Evolutionary conservation across 23 tunicate genomes (phyloP).

Genomic region (Diplosoma virens): DNA sequence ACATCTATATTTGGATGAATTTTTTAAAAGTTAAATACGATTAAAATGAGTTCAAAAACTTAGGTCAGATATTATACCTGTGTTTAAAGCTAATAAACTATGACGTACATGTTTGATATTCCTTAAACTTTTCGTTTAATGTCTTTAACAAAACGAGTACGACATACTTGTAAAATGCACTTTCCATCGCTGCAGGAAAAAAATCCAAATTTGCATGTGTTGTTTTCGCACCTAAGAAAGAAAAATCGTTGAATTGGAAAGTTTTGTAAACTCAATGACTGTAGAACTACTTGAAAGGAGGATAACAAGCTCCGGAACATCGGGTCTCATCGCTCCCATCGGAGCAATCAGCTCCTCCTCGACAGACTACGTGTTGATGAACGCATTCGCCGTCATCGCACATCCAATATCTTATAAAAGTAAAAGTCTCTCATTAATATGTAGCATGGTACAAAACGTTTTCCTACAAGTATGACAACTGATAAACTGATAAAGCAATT

Average conservation of each 20-base stretch:
- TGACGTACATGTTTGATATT: too few species aligned
- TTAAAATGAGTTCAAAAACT: too few species aligned
- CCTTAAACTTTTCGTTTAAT: too few species aligned
- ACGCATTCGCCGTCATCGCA: conserved; percentile 58
- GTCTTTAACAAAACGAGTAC: too few species aligned
- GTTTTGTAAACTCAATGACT: neutral
- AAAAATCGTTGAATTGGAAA: neutral
- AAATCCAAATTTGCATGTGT: conserved; percentile 30
- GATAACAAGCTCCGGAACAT: conserved; percentile 48
- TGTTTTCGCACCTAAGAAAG: conserved; percentile 37
- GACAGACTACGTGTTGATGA: conserved; percentile 33
- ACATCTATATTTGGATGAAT: too few species aligned
- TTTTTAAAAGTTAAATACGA: too few species aligned
- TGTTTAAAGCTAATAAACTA: too few species aligned
- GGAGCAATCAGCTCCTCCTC: conserved; percentile 43
- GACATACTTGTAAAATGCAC: conserved; percentile 45
- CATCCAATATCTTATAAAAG: conserved; percentile 60
- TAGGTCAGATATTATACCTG: too few species aligned
- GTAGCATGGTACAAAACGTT: too few species aligned
- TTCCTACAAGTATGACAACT: too few species aligned
- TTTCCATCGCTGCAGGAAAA: conserved; percentile 29
- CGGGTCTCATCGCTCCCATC: conserved; percentile 53
- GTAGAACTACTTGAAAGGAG: conserved; percentile 34
- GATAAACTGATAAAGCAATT: too few species aligned
- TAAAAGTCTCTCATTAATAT: too few species aligned